Percentiles rank a stretch among this genome's conserved stretches.
These are phyloP conservation scores for Aulostomus chinensis DNA, from an alignment of 2,797 vertebrate species.

Conservation along the genomic window DNA sequence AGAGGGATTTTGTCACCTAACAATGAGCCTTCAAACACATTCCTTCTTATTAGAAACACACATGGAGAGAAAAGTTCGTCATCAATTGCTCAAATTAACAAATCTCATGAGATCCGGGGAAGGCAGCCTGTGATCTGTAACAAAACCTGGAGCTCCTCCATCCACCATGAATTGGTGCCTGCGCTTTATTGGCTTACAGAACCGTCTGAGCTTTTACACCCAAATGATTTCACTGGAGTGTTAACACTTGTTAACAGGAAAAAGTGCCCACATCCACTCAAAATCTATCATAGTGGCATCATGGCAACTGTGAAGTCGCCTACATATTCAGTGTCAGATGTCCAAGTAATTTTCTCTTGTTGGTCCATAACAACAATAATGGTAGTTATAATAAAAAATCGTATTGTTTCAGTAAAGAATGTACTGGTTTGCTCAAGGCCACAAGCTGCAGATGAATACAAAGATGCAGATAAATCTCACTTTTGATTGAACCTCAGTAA, in stretches of 20 bases:
- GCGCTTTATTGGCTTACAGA: constrained; percentile 35
- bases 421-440: no score
- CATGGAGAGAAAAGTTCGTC: constrained; percentile 2
- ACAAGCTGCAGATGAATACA: no score
- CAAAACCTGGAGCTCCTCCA: constrained; percentile 42
- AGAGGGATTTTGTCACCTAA: not conserved
- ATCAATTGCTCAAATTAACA: constrained; percentile 25
- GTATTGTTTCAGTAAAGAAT: no score
- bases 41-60: not conserved
- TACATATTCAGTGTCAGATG: constrained; percentile 39
- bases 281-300: constrained; percentile 8
- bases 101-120: constrained; percentile 3
- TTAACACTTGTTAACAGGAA: constrained; percentile 32
- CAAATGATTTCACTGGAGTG: constrained; percentile 38
- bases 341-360: constrained; percentile 21
- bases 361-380: constrained; percentile 7
- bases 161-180: constrained; percentile 35
- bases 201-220: constrained; percentile 31
- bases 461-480: no score
- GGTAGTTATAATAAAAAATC: no score
- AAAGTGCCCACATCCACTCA: constrained; percentile 14
- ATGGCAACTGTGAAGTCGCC: constrained; percentile 5
- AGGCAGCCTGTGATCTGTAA: constrained; percentile 38
- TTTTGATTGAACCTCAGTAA: no score
- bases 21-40: no score